Base-by-base conservation (phyloP, 2,113 vertebrate species). In the Tichodroma muraria region DNA sequence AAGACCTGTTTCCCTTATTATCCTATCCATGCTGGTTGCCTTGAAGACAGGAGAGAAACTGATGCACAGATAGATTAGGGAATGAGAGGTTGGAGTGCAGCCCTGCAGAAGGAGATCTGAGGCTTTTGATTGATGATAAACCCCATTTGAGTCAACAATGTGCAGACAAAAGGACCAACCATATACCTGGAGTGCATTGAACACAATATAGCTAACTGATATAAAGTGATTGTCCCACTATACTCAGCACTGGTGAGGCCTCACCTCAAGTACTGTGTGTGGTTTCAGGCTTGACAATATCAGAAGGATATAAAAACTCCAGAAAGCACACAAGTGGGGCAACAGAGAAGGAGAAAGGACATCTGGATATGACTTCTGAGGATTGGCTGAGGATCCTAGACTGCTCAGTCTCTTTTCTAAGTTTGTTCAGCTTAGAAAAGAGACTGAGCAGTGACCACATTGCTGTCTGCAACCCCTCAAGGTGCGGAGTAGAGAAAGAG, bases 401-500 rank as follows among this genome's bases (percentile, higher is more conserved):
- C n/a, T n/a, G n/a, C n/a, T n/a, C n/a, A n/a, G n/a, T n/a, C n/a
- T n/a, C n/a, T n/a, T n/a, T n/a, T n/a, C 22, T 18, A 24, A 7
- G 8, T 44, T 75, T 66, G 37, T 30, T 56, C 37, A 88, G 11
- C 18, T 61, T 73, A 45, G 47, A 45, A 35, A 44, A 86, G 35
- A 85, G 19, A 44, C 13, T 35, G 37, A 69, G n/a, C 2, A 3
- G 28, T 66, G 14, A 61, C 44, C 13, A 59, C 17, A 53, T 2
- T 40, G 16, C 31, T 66, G 15, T 18, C 16, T 63, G 38, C 31
- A 82, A 5, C 5, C 13, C 13, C 35, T 59, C 31, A 31, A 50
- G 35, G 22, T 4, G 2, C 0, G 2, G 16, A 82, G 35, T 3
- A 6, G 40, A 65, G 27, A 66, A 8, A 3, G 6, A 84, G 14